These are phyloP conservation scores for Clupea harengus DNA, from an alignment of 2,113 vertebrate genomes.

Conservation along the genomic window DNA sequence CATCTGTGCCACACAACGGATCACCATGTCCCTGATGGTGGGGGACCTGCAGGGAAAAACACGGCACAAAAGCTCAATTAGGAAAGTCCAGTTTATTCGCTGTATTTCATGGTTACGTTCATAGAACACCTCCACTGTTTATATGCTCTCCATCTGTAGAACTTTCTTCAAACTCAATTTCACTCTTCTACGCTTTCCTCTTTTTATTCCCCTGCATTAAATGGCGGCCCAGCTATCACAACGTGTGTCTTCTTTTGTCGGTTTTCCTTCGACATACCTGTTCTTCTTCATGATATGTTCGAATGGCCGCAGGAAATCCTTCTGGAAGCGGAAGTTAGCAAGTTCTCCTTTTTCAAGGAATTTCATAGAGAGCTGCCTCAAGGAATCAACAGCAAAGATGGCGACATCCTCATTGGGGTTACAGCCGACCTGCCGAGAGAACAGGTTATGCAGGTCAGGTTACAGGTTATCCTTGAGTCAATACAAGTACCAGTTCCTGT, in stretches of 20 bases:
- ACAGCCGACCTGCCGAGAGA: conserved; percentile 83
- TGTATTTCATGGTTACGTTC: neutral
- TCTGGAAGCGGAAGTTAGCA: conserved; percentile 98
- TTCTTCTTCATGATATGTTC: conserved; percentile 99
- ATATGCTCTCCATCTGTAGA: neutral
- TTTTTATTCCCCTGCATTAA: neutral
- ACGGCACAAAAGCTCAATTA: neutral
- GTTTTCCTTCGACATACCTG: conserved; percentile 68
- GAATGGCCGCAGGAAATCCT: conserved; percentile 95
- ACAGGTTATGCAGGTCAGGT: neutral
- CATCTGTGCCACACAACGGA: conserved; percentile 96
- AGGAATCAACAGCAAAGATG: conserved; percentile 94
- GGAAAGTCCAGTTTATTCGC: neutral
- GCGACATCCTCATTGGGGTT: conserved; percentile 98
- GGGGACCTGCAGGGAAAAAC: conserved; percentile 75
- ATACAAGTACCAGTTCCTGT: neutral
- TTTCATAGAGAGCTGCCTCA: conserved; percentile 97
- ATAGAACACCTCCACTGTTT: neutral
- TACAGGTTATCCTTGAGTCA: neutral
- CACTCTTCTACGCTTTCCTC: neutral
- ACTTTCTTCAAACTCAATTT: neutral
- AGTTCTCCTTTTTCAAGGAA: conserved; percentile 97
- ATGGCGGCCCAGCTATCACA: neutral
- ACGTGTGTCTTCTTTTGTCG: neutral
- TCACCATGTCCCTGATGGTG: conserved; percentile 96